phyloP scores from a whole-genome alignment of 2,113 vertebrate genomes.

The Ancistrus triradiatus region DNA sequence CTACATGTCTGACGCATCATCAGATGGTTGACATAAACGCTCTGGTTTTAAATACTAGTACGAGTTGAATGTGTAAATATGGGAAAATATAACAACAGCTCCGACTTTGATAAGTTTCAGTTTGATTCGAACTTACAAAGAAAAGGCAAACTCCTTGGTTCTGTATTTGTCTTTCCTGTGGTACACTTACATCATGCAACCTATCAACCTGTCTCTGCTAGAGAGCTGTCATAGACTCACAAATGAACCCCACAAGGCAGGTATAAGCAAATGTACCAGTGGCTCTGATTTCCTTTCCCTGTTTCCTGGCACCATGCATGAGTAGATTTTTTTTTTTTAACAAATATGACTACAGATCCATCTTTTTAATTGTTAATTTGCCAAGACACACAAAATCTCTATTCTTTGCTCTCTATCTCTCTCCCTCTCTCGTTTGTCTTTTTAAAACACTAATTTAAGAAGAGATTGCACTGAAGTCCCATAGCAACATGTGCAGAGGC shows the following conservation, averaged over 20 bases:
- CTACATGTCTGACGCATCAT: too few relatives aligned
- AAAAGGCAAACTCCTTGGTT: background rate
- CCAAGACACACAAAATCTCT: constrained; percentile 13
- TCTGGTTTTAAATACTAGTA: too few relatives aligned
- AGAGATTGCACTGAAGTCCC: constrained; percentile 80
- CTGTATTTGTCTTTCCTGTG: background rate
- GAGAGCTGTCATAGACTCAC: background rate
- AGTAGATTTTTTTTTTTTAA: constrained; percentile 34
- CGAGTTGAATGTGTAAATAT: too few relatives aligned
- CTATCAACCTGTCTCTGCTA: constrained; percentile 6
- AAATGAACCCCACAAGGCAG: constrained; percentile 25
- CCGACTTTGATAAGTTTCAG: too few relatives aligned
- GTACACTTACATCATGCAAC: constrained; percentile 8
- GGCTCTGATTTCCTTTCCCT: constrained; percentile 59
- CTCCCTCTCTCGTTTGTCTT: constrained; percentile 29
- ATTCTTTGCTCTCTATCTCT: constrained; percentile 7
- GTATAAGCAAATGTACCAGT: constrained; percentile 16
- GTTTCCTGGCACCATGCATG: constrained; percentile 53
- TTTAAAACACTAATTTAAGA: constrained; percentile 85
- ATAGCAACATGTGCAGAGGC: constrained; percentile 68
- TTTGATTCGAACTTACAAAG: background rate
- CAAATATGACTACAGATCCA: constrained; percentile 43
- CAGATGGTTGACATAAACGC: too few relatives aligned
- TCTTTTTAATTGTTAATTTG: constrained; percentile 54
- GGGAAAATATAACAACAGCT: too few relatives aligned